Evolutionary conservation across 2,113 vertebrate species (phyloP), one percentile per base, ranked within the genome.

Genomic region (Coryphaenoides rupestris): DNA sequence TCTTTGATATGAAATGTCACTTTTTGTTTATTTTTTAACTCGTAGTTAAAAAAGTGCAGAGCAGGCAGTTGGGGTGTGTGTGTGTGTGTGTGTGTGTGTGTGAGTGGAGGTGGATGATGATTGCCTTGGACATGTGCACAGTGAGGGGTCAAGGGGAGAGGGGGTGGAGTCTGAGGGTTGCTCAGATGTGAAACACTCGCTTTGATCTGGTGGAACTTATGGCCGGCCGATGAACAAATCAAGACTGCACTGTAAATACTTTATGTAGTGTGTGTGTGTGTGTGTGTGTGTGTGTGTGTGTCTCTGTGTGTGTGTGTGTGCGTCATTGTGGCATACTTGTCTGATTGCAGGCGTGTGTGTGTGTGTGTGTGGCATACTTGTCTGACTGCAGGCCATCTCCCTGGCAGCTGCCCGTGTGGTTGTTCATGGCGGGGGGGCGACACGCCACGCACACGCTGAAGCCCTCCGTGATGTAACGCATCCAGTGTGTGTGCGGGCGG

Each of bases 401-500:
- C 4, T 92, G 88, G 72, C 96, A 98, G 19, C 89, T 91, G 5
- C 66, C 85, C 0, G 86, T 95, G 69, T 69, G 77, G 4, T 87
- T 47, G 21, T 75, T 81, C 90, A 95, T 92, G n/a, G 95, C 95
- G 0, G 94, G 94, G 15, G 93, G 92, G n/a, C 94, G 92, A 66
- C 95, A 98, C 0, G 88, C 72, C 0, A 95, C 96, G 17, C 96
- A 98, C 61, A 98, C 94, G 0, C 86, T 93, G 68, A 93, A 95
- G 0, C 95, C 95, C 60, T 93, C 93, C 1, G 93, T 86, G 19
- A 98, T 88, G 74, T 98, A 96, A 78, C 88, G 94, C 94, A 93
- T 97, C 95, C 95, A 98, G 28, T 86, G 92, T 0, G 93, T 92
- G 13, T 91, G 79, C 0, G 92, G 93, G 0, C 81, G 87, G 40